Conservation (phyloP, 2,888 invertebrate genomes). For the Luperina nickerlii region DNA sequence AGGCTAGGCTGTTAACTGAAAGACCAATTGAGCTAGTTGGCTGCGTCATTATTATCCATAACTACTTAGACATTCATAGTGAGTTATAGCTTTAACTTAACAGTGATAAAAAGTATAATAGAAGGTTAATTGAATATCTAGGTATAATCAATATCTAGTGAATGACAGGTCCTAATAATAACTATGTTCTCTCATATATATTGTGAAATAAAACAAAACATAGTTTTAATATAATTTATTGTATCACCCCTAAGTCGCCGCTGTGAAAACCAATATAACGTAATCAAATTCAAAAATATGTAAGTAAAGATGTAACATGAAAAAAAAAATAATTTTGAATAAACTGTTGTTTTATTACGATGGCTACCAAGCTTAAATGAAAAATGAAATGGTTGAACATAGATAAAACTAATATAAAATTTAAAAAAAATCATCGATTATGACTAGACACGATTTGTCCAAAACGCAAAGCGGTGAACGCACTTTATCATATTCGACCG, state of each 20-base stretch:
- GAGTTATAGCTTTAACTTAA: constrained; percentile 46
- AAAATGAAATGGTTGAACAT: constrained; percentile 50
- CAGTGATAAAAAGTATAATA: constrained; percentile 48
- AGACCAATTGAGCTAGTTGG: not conserved
- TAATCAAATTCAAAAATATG: constrained; percentile 50
- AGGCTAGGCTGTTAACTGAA: not conserved
- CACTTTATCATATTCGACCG: constrained; percentile 22
- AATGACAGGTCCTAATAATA: constrained; percentile 24
- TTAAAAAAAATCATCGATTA: constrained; percentile 30
- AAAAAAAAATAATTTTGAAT: constrained; percentile 58
- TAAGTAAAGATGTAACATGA: constrained; percentile 48
- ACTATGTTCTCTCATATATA: constrained; percentile 42
- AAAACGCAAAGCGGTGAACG: constrained; percentile 46
- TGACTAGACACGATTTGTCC: constrained; percentile 60
- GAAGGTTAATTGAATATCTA: constrained; percentile 18
- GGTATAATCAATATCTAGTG: constrained; percentile 16
- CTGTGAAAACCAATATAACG: constrained; percentile 61
- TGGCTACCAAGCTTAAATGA: constrained; percentile 51
- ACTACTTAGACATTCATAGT: constrained; percentile 5
- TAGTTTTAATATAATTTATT: constrained; percentile 65
- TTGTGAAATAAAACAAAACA: constrained; percentile 71
- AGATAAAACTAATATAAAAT: constrained; percentile 52
- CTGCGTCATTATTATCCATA: not conserved
- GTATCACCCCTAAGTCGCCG: constrained; percentile 59
- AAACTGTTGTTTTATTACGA: constrained; percentile 26